Percentiles rank a stretch among this genome's conserved stretches.
Evolutionary conservation across 2,888 invertebrate genomes (phyloP).

Genomic region (Drosophila tanythrix): DNA sequence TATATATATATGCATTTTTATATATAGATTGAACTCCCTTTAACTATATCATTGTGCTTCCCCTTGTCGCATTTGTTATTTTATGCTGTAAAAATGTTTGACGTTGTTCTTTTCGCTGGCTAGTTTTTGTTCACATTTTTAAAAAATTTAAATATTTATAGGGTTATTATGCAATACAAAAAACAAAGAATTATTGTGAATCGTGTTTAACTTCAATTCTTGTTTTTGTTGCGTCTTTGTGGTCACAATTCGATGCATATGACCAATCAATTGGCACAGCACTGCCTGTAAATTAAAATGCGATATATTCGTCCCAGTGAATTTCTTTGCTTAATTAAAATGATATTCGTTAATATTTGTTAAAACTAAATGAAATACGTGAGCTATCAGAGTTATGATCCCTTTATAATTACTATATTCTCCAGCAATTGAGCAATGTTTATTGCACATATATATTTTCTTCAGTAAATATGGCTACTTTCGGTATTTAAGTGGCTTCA

Average conservation of each 20-base stretch:
- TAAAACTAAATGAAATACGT: background rate
- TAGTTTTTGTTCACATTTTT: slow-evolving; percentile 13
- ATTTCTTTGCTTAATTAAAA: background rate
- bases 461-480: background rate
- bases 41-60: slow-evolving; percentile 1
- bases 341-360: background rate
- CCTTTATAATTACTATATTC: background rate
- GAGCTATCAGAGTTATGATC: background rate
- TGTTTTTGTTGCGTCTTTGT: slow-evolving; percentile 45
- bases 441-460: background rate
- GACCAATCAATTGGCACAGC: slow-evolving; percentile 13
- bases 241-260: slow-evolving; percentile 33
- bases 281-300: background rate
- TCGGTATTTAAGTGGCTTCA: background rate
- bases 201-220: slow-evolving; percentile 50
- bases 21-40: slow-evolving; percentile 2
- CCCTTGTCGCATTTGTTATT: slow-evolving; percentile 10
- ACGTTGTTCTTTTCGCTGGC: slow-evolving; percentile 23
- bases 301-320: background rate
- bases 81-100: slow-evolving; percentile 7
- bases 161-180: slow-evolving; percentile 10
- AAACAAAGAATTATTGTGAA: slow-evolving; percentile 16
- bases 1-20: slow-evolving; percentile 7
- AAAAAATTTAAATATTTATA: slow-evolving; percentile 49
- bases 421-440: background rate